These are phyloP conservation scores for Timema podura DNA, from an alignment of 2,888 invertebrate genomes.

Conservation along the genomic window DNA sequence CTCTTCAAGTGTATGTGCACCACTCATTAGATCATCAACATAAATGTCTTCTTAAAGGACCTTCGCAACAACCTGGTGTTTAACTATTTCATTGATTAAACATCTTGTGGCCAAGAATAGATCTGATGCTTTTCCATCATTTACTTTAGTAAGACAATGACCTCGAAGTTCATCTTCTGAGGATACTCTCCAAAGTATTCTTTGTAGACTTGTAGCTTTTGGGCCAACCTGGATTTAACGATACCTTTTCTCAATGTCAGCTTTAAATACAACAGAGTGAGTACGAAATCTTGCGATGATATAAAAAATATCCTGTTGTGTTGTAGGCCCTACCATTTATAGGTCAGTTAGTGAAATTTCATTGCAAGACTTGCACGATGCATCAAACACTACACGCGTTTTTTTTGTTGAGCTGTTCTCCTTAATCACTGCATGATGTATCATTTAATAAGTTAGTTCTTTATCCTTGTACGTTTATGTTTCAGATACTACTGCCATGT, in stretches of 20 bases:
- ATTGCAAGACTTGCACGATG: neutral
- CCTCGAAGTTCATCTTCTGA: neutral
- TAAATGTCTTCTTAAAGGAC: neutral
- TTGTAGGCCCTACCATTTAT: neutral
- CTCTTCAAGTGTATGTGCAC: neutral
- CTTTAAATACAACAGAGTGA: constrained; percentile 5
- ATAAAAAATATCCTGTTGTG: neutral
- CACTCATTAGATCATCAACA: no score
- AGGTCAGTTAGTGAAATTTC: neutral
- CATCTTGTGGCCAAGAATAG: neutral
- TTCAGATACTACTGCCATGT: no score
- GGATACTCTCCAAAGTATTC: neutral
- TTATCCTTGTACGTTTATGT: neutral
- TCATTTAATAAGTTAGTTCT: neutral
- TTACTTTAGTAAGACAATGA: neutral
- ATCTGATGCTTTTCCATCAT: constrained; percentile 8
- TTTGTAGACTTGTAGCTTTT: neutral
- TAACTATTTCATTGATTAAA: neutral
- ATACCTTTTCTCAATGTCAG: constrained; percentile 6
- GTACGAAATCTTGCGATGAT: no score
- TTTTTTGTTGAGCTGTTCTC: neutral
- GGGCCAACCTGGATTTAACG: neutral
- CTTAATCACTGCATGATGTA: neutral
- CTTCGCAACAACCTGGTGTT: neutral
- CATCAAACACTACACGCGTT: neutral